Evolutionary conservation across 30 jellyfish, hydroid and myxozoan species (phyloP).

Genomic region (Cassiopea xamachana): DNA sequence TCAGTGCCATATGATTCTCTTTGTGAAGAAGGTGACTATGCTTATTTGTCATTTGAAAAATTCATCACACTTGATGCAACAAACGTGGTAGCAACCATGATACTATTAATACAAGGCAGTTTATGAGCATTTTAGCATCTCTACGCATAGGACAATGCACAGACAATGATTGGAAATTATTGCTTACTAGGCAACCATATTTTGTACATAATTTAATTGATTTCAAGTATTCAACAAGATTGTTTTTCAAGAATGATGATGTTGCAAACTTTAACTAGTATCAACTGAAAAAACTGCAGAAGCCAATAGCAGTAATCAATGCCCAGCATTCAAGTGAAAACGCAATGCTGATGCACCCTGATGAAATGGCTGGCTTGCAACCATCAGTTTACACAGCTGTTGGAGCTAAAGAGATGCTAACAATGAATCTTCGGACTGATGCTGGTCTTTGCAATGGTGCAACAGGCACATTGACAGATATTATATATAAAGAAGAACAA

Average conservation of each 20-base stretch:
- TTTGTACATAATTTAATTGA: neutral
- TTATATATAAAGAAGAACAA: constrained; percentile 11
- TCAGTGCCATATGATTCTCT: constrained; percentile 27
- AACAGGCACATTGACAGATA: constrained; percentile 42
- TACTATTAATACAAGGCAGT: neutral
- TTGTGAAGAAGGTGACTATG: constrained; percentile 39
- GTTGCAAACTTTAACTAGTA: constrained; percentile 44
- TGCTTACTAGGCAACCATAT: neutral
- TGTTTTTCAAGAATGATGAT: constrained; percentile 20
- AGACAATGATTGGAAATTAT: neutral
- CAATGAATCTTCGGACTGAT: constrained; percentile 70
- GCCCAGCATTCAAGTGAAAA: constrained; percentile 41
- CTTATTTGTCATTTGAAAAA: constrained; percentile 1
- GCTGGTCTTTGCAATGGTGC: constrained; percentile 77
- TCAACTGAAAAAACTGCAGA: neutral
- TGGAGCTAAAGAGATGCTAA: constrained; percentile 69
- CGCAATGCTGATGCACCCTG: constrained; percentile 42
- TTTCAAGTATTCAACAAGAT: neutral
- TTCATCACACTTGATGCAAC: constrained; percentile 5
- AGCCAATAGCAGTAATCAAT: constrained; percentile 53
- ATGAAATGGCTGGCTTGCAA: constrained; percentile 70
- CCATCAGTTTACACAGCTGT: constrained; percentile 18
- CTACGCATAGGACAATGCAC: neutral
- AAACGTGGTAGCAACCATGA: neutral
- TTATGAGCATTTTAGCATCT: neutral